phyloP scores from a whole-genome alignment of 2,888 invertebrate species.

The Odontocolon sp. region DNA sequence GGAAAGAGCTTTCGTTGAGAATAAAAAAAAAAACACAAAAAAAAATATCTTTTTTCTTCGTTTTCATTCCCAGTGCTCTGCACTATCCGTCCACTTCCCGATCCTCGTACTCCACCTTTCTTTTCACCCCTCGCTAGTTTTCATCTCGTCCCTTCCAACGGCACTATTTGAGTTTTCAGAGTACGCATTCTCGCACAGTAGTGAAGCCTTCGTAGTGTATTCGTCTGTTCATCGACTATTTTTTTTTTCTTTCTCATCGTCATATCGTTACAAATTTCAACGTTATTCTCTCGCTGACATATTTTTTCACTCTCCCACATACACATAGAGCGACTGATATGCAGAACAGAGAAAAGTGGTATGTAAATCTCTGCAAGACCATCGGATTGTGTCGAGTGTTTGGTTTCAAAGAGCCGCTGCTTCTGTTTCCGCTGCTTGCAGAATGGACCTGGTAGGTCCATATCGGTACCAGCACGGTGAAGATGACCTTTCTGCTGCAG shows the following conservation, averaged over 20 bases:
- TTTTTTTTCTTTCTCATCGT: background rate
- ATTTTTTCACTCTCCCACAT: background rate
- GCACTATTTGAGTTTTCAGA: background rate
- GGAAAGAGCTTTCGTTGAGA: conserved; percentile 27
- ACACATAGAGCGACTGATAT: background rate
- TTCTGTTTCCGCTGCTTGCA: too few relatives aligned
- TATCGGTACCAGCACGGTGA: too few relatives aligned
- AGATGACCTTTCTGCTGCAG: too few relatives aligned
- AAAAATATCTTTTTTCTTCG: conserved; percentile 19
- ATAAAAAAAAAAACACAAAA: conserved; percentile 7
- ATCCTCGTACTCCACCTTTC: background rate
- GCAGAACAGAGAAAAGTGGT: too few relatives aligned
- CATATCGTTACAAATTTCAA: background rate
- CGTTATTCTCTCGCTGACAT: background rate
- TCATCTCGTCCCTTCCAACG: background rate
- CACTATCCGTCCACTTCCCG: conserved; percentile 6
- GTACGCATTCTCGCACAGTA: background rate
- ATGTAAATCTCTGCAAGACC: too few relatives aligned
- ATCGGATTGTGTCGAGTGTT: too few relatives aligned
- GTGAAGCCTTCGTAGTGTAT: too few relatives aligned
- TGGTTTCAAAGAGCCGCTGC: too few relatives aligned
- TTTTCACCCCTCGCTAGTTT: background rate
- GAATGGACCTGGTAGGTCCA: too few relatives aligned
- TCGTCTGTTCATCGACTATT: background rate
- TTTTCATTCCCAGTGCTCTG: too few relatives aligned